A percentile compares a stretch with the other conserved stretches of the same genome.
These are phyloP conservation scores for Hybos culiciformis DNA, from an alignment of 2,888 invertebrate species.

Conservation along the genomic window DNA sequence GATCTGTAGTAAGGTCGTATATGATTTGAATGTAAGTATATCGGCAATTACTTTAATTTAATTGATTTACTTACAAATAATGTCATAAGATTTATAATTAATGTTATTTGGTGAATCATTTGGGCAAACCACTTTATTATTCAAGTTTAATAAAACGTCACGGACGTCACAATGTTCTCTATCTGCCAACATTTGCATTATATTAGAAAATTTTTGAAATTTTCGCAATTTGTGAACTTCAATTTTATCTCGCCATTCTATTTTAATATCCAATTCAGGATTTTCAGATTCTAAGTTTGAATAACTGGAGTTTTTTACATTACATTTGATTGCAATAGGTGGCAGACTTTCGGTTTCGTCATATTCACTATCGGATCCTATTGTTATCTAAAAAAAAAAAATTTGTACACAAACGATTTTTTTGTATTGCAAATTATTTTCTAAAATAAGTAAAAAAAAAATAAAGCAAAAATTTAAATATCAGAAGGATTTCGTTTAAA, in stretches of 20 bases:
- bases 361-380: neutral
- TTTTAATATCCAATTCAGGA: neutral
- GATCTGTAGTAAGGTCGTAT: too few species aligned
- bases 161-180: constrained; percentile 20
- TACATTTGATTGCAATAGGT: neutral
- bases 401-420: neutral
- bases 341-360: neutral
- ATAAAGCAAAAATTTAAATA: too few species aligned
- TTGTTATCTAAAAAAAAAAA: neutral
- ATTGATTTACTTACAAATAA: constrained; percentile 26
- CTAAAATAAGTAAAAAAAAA: too few species aligned
- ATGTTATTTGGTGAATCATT: constrained; percentile 26
- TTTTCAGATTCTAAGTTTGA: neutral
- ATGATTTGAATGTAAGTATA: too few species aligned
- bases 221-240: constrained; percentile 23
- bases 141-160: constrained; percentile 22
- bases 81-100: constrained; percentile 22
- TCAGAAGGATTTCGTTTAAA: too few species aligned
- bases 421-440: too few species aligned
- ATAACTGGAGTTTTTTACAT: neutral
- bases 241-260: constrained; percentile 22
- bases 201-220: constrained; percentile 25
- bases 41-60: too few species aligned
- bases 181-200: constrained; percentile 23
- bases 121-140: constrained; percentile 20